Conservation (phyloP, 2,797 vertebrate genomes). For the Leptodactylus fallax region DNA sequence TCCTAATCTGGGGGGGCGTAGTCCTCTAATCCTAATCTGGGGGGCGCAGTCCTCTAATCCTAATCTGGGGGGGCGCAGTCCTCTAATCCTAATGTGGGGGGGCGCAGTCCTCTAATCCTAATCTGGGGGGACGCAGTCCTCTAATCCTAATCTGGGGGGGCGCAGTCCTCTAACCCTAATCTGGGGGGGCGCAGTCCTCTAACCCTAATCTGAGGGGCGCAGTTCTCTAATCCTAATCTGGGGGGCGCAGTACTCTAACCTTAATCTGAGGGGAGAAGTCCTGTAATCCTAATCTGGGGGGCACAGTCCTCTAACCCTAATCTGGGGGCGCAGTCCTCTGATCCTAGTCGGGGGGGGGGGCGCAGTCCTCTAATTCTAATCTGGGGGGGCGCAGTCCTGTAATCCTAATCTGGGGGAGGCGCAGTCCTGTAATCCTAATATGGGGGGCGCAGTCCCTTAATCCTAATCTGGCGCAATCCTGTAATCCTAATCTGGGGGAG, state of each 20-base stretch:
- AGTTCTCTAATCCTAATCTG: neutral
- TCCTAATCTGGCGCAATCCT: neutral
- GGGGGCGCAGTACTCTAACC: too few relatives aligned
- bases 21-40: neutral
- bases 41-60: neutral
- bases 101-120: neutral
- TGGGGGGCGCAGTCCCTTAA: neutral
- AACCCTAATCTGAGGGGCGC: neutral
- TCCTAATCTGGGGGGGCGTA: neutral
- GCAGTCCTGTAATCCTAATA: neutral
- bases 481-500: neutral
- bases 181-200: neutral
- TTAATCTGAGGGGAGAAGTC: too few relatives aligned
- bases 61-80: neutral
- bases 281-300: too few relatives aligned
- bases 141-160: neutral
- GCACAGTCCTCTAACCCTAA: too few relatives aligned
- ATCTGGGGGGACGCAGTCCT: neutral
- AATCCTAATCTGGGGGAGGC: neutral
- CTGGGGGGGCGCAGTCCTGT: neutral
- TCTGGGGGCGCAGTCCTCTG: neutral
- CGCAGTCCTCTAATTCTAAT: neutral
- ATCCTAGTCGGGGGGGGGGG: neutral
- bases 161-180: neutral
- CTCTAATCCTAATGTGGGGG: neutral